These are phyloP conservation scores for Celastrina argiolus DNA, from an alignment of 2,888 invertebrate species.

Conservation along the genomic window DNA sequence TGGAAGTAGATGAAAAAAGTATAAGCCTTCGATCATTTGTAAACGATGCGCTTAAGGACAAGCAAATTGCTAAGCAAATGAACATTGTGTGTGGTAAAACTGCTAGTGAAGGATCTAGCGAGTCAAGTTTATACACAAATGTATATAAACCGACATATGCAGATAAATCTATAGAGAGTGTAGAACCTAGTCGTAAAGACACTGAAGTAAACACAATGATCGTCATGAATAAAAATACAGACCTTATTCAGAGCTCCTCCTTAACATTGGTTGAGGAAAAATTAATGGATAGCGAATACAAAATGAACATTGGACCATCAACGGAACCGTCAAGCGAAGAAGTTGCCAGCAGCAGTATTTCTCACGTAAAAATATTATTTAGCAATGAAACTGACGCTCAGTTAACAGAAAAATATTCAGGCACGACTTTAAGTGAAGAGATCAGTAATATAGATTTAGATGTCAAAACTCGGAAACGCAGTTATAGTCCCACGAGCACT, in stretches of 20 bases:
- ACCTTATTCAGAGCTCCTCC: conserved; percentile 52
- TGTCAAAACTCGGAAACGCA: conserved; percentile 47
- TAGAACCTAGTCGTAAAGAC: conserved; percentile 38
- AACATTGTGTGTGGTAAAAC: conserved; percentile 34
- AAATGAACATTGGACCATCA: conserved; percentile 32
- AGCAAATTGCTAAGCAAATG: not conserved
- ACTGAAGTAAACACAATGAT: conserved; percentile 56
- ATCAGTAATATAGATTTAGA: conserved; percentile 24
- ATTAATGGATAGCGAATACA: conserved; percentile 30
- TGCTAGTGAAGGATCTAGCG: conserved; percentile 26
- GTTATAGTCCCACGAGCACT: conserved; percentile 41
- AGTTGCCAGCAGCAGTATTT: conserved; percentile 25
- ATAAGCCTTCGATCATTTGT: not conserved
- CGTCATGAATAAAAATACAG: conserved; percentile 55
- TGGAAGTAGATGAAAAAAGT: not conserved
- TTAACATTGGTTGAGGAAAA: conserved; percentile 60
- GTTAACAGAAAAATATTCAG: conserved; percentile 35
- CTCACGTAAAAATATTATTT: conserved; percentile 43
- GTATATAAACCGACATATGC: conserved; percentile 38
- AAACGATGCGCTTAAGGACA: not conserved
- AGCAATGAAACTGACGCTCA: conserved; percentile 33
- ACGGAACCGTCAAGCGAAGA: conserved; percentile 20
- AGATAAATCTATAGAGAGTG: conserved; percentile 41
- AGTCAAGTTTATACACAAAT: conserved; percentile 34
- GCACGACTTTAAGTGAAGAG: conserved; percentile 38